Evolutionary conservation across 1,140 invertebrate species (phyloP).

Genomic region (Musca vetustissima): DNA sequence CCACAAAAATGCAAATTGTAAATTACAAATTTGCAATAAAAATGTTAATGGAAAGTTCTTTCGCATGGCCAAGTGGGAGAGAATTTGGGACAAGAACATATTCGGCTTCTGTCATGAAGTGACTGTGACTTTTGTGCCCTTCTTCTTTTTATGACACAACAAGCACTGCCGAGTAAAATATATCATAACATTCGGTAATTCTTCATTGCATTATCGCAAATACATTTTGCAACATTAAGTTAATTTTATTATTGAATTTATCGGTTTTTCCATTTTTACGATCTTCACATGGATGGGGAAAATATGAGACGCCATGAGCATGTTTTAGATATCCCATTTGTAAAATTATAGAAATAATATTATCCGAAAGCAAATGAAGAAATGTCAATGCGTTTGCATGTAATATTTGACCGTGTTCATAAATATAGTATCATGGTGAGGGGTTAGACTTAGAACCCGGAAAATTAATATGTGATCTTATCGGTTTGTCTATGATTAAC

Average conservation of each 20-base stretch:
- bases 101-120: background rate
- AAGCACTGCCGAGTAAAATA: constrained; percentile 14
- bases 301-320: background rate
- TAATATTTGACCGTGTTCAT: no score
- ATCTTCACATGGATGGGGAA: background rate
- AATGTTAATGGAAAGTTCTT: constrained; percentile 52
- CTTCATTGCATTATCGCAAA: constrained; percentile 54
- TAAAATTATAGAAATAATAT: no score
- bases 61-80: no score
- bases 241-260: constrained; percentile 24
- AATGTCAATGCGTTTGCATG: no score
- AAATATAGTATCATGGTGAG: no score
- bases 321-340: background rate
- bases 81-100: no score
- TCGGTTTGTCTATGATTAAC: no score
- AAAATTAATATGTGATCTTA: no score
- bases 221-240: constrained; percentile 54
- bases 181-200: constrained; percentile 47
- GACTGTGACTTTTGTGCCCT: constrained; percentile 36
- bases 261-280: constrained; percentile 6
- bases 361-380: no score
- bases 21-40: constrained; percentile 57
- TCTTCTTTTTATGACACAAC: constrained; percentile 35
- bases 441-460: no score
- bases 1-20: constrained; percentile 53